Base-by-base conservation (phyloP, 2,888 invertebrate genomes). In the Drosophila robusta region DNA sequence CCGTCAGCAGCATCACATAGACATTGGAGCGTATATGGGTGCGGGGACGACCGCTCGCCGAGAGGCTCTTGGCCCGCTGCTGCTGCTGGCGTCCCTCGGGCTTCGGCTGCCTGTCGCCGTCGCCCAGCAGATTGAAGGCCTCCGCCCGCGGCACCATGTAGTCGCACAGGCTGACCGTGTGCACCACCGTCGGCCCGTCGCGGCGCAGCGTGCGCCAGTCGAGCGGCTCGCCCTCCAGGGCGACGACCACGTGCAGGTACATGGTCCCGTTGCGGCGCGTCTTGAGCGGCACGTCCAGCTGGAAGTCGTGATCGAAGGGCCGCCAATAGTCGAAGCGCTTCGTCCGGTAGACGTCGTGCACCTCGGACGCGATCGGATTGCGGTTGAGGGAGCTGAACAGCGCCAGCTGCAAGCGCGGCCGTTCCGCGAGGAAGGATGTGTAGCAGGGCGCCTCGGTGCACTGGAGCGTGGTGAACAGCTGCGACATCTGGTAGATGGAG, bases 211-310 rank as follows among this genome's bases (percentile, higher is more conserved):
- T 94, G 52, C 93, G 92, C 91, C 95, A 94, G 60, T 94, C 93
- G 0, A 93, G 87, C 2, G 93, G 93, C 36, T 90, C 93, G 32
- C 94, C 94, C 66, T 94, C 92, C 52, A 95, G 94, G 16, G 95
- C 94, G 36, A 96, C 89, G 49, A 95, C 93, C 2, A 96, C 94
- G 91, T 97, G 97, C 89, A 98, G 94, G 89, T 93, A 96, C 46
- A 98, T 90, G 6, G 96, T 96, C 0, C 98, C 98, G 93, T 98
- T 98, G 62, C 95, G 94, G 12, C 96, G 93, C 0, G 96, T 97
- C 90, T 94, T 94, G 22, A 93, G 92, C 4, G 98, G 97, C 73
- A 98, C 93, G 72, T 94, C 93, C 55, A 98, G 46, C 14, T 76
- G 67, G n/a, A 88, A 90, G 42, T 87, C 80, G 3, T 92, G 95